Evolutionary conservation across 2,113 vertebrate species (phyloP).

Genomic region (Ameiurus melas): DNA sequence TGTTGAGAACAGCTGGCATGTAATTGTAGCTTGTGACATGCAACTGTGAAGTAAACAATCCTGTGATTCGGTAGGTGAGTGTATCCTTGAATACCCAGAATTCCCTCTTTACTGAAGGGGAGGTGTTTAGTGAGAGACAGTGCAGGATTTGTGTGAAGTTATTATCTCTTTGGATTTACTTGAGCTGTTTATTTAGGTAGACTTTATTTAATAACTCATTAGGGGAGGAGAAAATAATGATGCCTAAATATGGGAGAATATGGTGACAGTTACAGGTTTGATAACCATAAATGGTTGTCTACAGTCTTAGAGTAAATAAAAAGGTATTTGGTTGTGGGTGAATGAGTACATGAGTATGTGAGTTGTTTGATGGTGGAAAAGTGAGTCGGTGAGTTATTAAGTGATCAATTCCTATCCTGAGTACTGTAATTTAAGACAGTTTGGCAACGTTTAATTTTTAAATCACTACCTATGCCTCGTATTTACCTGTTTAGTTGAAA

Average conservation of each 20-base stretch:
- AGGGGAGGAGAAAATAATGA: constrained; percentile 3
- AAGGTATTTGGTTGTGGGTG: background rate
- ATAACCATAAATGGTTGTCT: constrained; percentile 6
- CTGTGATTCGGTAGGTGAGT: constrained; percentile 28
- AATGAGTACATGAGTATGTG: background rate
- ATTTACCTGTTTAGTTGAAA: background rate
- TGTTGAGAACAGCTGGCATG: constrained; percentile 24
- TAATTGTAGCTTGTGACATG: constrained; percentile 40
- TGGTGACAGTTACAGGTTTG: background rate
- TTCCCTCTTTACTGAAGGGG: background rate
- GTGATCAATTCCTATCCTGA: background rate
- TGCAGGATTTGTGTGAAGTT: background rate
- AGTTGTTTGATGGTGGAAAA: background rate
- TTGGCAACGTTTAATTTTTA: background rate
- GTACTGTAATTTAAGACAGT: background rate
- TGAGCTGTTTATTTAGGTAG: constrained; percentile 1
- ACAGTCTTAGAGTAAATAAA: background rate
- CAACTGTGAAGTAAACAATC: constrained; percentile 42
- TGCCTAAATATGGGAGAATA: background rate
- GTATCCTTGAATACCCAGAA: constrained; percentile 21
- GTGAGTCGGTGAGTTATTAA: background rate
- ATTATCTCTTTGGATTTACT: background rate
- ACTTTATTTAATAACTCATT: background rate
- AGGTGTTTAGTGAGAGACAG: background rate
- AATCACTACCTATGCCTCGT: background rate